Evolutionary conservation across 2,797 vertebrate genomes (phyloP).

Genomic region (Enteromius argenteus): DNA sequence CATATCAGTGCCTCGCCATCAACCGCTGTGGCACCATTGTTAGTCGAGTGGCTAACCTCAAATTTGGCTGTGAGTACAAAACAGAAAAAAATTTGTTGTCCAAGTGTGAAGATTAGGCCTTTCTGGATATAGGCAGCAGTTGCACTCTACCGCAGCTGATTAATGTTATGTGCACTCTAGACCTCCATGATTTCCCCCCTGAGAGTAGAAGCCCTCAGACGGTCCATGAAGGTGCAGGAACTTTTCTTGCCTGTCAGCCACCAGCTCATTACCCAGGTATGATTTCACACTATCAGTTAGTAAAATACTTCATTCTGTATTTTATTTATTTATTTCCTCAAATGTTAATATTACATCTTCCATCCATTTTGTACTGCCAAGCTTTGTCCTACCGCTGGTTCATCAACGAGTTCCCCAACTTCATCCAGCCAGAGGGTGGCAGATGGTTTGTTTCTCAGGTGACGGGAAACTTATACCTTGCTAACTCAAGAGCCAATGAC

Average conservation of each 20-base stretch:
- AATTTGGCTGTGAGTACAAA: constrained; percentile 93
- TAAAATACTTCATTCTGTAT: neutral
- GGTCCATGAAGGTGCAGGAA: constrained; percentile 86
- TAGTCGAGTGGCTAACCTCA: constrained; percentile 90
- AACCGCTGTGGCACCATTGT: constrained; percentile 91
- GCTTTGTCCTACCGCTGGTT: constrained; percentile 95
- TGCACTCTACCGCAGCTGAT: neutral
- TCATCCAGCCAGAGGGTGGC: constrained; percentile 82
- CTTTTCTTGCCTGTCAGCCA: constrained; percentile 89
- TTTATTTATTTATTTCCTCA: neutral
- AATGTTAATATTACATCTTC: neutral
- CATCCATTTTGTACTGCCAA: constrained; percentile 60
- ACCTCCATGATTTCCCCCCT: constrained; percentile 92
- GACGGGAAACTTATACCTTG: constrained; percentile 92
- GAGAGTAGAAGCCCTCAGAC: constrained; percentile 88
- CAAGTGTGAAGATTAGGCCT: neutral
- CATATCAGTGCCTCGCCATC: constrained; percentile 93
- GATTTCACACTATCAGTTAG: neutral
- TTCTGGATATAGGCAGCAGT: neutral
- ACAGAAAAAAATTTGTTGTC: neutral
- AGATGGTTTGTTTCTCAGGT: constrained; percentile 94
- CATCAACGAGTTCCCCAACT: constrained; percentile 93
- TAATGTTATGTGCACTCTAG: constrained; percentile 69
- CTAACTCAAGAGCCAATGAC: constrained; percentile 87
- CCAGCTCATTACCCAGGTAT: constrained; percentile 95